phyloP scores from a whole-genome alignment of 2,888 invertebrate species.

The Glaucopsyche alexis region DNA sequence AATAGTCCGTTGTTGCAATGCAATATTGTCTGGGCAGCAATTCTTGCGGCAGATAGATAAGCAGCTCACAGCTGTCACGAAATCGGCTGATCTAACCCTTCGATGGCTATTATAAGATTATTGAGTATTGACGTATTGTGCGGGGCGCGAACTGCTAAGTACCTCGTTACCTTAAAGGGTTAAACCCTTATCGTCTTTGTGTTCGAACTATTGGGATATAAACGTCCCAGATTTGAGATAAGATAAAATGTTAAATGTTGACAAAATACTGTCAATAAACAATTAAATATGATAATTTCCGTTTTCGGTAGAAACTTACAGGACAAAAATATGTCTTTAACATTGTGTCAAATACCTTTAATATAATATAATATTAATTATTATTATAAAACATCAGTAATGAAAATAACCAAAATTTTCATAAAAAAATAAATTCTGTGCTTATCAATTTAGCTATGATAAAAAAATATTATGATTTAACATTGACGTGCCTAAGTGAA shows the following conservation, averaged over 20 bases:
- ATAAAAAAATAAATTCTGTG: too few relatives aligned
- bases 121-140: slow-evolving; percentile 75
- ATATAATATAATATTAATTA: too few relatives aligned
- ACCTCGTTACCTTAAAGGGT: slow-evolving; percentile 53
- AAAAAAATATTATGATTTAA: too few relatives aligned
- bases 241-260: slow-evolving; percentile 36
- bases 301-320: too few relatives aligned
- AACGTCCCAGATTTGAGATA: slow-evolving; percentile 17
- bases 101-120: slow-evolving; percentile 72
- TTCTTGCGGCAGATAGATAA: slow-evolving; percentile 41
- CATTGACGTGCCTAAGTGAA: too few relatives aligned
- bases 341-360: too few relatives aligned
- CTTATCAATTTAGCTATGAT: too few relatives aligned
- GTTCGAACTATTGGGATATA: slow-evolving; percentile 30
- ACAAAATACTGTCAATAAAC: neutral
- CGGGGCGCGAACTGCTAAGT: slow-evolving; percentile 70
- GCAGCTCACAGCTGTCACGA: slow-evolving; percentile 42
- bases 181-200: slow-evolving; percentile 39
- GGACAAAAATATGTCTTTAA: too few relatives aligned
- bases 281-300: neutral
- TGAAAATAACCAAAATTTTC: too few relatives aligned
- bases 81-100: slow-evolving; percentile 47
- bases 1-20: too few relatives aligned
- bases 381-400: too few relatives aligned
- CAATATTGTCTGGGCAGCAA: neutral